phyloP scores from a whole-genome alignment of 2,113 vertebrate genomes.

The Callocephalon fimbriatum region DNA sequence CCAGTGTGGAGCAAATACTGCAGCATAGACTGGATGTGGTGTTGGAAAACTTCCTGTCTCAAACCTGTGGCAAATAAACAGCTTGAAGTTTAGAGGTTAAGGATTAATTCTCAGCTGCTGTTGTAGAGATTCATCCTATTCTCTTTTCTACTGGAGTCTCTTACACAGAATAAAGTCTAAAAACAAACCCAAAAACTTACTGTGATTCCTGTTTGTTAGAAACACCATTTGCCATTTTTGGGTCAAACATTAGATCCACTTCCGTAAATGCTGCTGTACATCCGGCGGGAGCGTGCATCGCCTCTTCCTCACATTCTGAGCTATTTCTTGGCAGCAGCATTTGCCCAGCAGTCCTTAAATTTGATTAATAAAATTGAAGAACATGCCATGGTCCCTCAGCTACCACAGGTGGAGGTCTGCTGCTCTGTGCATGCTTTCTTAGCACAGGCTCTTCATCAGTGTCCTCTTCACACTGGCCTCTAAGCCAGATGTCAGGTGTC shows the following conservation, averaged over 20 bases:
- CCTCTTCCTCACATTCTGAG: not conserved
- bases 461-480: not conserved
- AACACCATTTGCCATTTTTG: not conserved
- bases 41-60: not conserved
- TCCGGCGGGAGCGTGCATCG: accelerated
- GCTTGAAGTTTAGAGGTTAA: not conserved
- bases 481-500: not conserved
- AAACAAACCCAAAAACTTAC: not conserved
- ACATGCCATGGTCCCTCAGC: not conserved
- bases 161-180: not conserved
- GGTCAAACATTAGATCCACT: not conserved
- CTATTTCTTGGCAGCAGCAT: not conserved
- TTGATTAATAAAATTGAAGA: not conserved
- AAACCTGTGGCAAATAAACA: not conserved
- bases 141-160: not conserved
- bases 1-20: not conserved
- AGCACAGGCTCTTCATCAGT: not conserved
- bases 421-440: not conserved
- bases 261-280: not conserved
- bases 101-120: not conserved
- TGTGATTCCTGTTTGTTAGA: not conserved
- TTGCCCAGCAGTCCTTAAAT: not conserved
- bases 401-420: not conserved
- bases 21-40: not conserved
- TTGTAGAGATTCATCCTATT: not conserved